These are phyloP conservation scores for Torymus texanus DNA, from an alignment of 2,888 invertebrate genomes.

Conservation along the genomic window DNA sequence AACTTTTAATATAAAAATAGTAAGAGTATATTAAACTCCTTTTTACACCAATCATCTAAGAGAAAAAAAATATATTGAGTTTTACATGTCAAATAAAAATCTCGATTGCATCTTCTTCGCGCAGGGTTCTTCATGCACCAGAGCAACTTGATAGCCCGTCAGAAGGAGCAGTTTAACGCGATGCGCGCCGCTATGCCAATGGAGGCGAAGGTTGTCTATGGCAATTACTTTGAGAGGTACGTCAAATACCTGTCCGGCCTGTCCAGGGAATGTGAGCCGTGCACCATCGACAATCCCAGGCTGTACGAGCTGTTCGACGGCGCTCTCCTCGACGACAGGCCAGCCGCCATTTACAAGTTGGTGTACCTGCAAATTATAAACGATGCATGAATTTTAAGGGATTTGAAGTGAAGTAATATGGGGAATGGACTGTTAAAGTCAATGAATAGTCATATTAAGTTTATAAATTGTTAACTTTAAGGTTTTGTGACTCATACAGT, in stretches of 20 bases:
- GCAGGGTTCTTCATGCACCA: constrained; percentile 82
- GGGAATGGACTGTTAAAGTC: no score
- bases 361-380: constrained; percentile 24
- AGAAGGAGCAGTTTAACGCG: constrained; percentile 78
- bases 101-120: neutral
- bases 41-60: no score
- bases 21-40: no score
- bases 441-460: no score
- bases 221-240: constrained; percentile 81
- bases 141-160: constrained; percentile 83
- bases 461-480: no score
- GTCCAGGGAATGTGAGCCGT: constrained; percentile 75
- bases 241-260: constrained; percentile 78
- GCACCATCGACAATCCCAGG: constrained; percentile 76
- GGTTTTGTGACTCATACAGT: no score
- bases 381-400: no score
- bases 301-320: constrained; percentile 81
- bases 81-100: no score
- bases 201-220: constrained; percentile 81
- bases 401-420: no score
- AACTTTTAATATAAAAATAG: no score
- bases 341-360: constrained; percentile 81
- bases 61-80: no score
- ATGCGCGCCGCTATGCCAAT: constrained; percentile 81
- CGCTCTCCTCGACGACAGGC: constrained; percentile 79